A percentile compares a stretch with the other conserved stretches of the same genome.
These are phyloP conservation scores for Otolemur crassicaudatus DNA, from an alignment of 2,797 vertebrate genomes.

Conservation along the genomic window DNA sequence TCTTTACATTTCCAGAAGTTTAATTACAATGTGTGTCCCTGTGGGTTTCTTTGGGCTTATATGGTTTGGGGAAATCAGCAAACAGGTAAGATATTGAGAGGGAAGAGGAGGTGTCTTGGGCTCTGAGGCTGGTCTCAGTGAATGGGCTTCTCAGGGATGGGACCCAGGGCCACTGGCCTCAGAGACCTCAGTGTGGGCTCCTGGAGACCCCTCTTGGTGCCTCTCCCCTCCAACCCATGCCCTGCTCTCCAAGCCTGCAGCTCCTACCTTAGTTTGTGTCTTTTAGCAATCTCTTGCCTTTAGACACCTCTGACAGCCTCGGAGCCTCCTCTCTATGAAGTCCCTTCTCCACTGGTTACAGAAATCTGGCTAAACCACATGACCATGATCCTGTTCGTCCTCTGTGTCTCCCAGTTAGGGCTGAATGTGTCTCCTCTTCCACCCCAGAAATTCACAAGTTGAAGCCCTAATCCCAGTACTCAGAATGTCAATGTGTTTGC, in stretches of 20 bases:
- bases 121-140: not conserved
- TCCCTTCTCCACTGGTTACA: not conserved
- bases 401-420: not conserved
- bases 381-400: not conserved
- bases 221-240: not conserved
- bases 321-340: not conserved
- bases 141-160: not conserved
- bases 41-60: not conserved
- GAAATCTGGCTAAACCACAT: not conserved
- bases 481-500: not conserved
- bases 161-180: not conserved
- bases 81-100: not conserved
- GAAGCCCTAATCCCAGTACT: not conserved
- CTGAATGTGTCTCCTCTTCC: not conserved
- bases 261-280: not conserved
- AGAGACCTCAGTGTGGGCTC: too few relatives aligned
- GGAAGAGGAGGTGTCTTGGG: not conserved
- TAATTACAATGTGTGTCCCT: not conserved
- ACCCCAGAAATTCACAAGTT: not conserved
- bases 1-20: not conserved
- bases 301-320: not conserved
- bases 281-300: not conserved
- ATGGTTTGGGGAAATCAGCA: not conserved
- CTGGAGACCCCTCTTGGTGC: not conserved
- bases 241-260: not conserved